Percentiles rank a stretch among this genome's conserved stretches.
These are phyloP conservation scores for Asobara japonica DNA, from an alignment of 1,140 invertebrate genomes.

Conservation along the genomic window DNA sequence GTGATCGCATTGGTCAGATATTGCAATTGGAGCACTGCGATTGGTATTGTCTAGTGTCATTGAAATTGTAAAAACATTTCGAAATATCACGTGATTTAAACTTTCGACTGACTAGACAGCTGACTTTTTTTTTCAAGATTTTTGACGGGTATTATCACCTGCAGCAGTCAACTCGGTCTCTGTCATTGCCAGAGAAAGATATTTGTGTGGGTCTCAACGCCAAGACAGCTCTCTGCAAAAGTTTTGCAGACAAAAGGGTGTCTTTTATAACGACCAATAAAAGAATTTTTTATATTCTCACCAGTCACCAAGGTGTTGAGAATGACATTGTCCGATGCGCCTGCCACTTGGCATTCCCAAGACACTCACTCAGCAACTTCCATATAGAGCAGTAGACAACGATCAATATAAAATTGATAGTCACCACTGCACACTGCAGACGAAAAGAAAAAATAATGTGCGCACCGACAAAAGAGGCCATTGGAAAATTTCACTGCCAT, in stretches of 20 bases:
- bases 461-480: not conserved
- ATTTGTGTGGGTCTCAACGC: not conserved
- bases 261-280: not conserved
- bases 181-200: not conserved
- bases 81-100: too few relatives aligned
- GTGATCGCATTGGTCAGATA: too few relatives aligned
- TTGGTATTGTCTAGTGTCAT: too few relatives aligned
- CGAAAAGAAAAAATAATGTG: not conserved
- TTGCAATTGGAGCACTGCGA: too few relatives aligned
- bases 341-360: constrained; percentile 16
- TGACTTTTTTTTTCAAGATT: not conserved
- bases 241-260: not conserved
- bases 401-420: constrained; percentile 15
- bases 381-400: not conserved
- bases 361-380: not conserved
- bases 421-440: not conserved
- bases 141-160: not conserved
- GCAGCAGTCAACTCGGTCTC: not conserved
- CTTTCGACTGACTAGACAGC: too few relatives aligned
- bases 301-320: not conserved
- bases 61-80: too few relatives aligned
- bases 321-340: constrained; percentile 11
- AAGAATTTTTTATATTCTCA: not conserved
- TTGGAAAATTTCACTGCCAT: not conserved
- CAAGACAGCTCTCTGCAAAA: not conserved